A percentile compares a stretch with the other conserved stretches of the same genome.
Evolutionary conservation across 1,140 invertebrate genomes (phyloP).

Genomic region (Scaptodrosophila lebanonensis): DNA sequence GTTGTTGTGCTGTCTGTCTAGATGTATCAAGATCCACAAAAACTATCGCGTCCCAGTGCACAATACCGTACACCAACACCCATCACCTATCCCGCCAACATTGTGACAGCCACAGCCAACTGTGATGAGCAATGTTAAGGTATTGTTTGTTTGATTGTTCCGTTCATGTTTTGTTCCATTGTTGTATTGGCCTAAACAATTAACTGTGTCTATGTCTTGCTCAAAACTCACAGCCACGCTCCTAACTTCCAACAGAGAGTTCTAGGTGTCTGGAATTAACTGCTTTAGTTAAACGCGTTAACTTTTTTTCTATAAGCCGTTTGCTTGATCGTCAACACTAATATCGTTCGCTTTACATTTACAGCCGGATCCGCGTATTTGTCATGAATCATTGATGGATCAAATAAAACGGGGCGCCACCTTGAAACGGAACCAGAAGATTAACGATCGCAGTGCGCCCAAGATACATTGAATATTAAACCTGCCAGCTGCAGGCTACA

Average conservation of each 20-base stretch:
- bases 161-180: constrained; percentile 21
- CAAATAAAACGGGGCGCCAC: constrained; percentile 91
- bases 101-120: constrained; percentile 15
- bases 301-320: too few relatives aligned
- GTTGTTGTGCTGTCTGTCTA: constrained; percentile 23
- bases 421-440: constrained; percentile 82
- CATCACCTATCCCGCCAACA: constrained; percentile 49
- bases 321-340: too few relatives aligned
- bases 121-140: constrained; percentile 71
- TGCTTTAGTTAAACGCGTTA: too few relatives aligned
- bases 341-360: too few relatives aligned
- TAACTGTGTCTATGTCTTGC: too few relatives aligned
- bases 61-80: constrained; percentile 71
- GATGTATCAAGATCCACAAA: constrained; percentile 75
- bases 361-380: constrained; percentile 84
- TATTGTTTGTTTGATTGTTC: constrained; percentile 46
- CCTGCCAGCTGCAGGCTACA: constrained; percentile 33
- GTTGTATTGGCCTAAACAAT: constrained; percentile 3
- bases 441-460: constrained; percentile 83
- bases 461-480: constrained; percentile 80
- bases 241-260: too few relatives aligned
- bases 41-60: constrained; percentile 67
- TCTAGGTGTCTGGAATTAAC: constrained; percentile 5
- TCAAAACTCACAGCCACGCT: too few relatives aligned
- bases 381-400: constrained; percentile 89